Percentiles rank a stretch among this genome's conserved stretches.
phyloP scores from a whole-genome alignment of 2,888 invertebrate genomes.

The Drosophila putrida region DNA sequence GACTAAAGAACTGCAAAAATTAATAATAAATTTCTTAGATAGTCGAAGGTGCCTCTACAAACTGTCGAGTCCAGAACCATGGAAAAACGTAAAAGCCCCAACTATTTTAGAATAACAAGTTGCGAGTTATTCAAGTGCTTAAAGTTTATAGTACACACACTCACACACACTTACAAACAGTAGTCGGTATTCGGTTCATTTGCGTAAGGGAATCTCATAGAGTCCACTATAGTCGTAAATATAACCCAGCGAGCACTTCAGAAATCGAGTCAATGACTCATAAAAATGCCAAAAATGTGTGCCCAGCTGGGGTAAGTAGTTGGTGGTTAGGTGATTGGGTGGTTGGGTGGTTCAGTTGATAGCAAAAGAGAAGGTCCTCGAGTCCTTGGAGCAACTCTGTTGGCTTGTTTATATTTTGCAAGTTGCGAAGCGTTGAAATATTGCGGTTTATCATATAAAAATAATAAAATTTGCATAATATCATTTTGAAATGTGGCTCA shows the following conservation, averaged over 20 bases:
- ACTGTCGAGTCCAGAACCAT: slow-evolving; percentile 47
- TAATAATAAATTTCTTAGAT: background rate
- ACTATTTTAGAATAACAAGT: slow-evolving; percentile 29
- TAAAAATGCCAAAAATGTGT: slow-evolving; percentile 80
- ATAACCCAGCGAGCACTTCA: slow-evolving; percentile 59
- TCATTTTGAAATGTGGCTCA: slow-evolving; percentile 72
- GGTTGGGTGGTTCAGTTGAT: slow-evolving; percentile 8
- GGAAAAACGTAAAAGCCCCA: slow-evolving; percentile 38
- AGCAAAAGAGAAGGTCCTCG: slow-evolving; percentile 35
- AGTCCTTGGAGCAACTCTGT: slow-evolving; percentile 34
- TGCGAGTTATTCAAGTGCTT: slow-evolving; percentile 43
- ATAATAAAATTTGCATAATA: slow-evolving; percentile 83
- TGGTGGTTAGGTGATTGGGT: slow-evolving; percentile 1
- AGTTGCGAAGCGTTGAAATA: slow-evolving; percentile 64
- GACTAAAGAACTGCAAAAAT: background rate
- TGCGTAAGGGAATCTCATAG: slow-evolving; percentile 42
- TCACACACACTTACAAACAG: slow-evolving; percentile 4
- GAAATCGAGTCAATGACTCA: slow-evolving; percentile 81
- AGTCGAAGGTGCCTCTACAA: background rate
- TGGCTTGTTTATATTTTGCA: slow-evolving; percentile 51
- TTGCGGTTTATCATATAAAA: slow-evolving; percentile 79
- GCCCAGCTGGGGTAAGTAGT: slow-evolving; percentile 49
- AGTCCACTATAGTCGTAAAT: slow-evolving; percentile 48
- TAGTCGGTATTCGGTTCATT: slow-evolving; percentile 38
- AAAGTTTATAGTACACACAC: slow-evolving; percentile 18